Conservation (phyloP, 2,113 vertebrate genomes). For the Potamarius usumacintae region DNA sequence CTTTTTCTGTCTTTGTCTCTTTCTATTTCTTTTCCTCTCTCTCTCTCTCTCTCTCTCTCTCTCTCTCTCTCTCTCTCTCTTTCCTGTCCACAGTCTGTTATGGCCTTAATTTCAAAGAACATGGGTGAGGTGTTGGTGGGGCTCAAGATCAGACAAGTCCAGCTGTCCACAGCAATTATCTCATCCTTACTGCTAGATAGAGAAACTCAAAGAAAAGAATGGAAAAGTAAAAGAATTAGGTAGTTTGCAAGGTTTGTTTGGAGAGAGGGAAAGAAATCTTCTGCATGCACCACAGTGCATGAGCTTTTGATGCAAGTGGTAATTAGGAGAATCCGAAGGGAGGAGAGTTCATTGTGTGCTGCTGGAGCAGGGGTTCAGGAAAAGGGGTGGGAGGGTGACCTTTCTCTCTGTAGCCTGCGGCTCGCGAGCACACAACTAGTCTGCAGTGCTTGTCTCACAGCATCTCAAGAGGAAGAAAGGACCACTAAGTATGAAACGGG, state of each 20-base stretch:
- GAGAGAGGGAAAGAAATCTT: conserved; percentile 63
- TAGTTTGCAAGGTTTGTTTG: conserved; percentile 47
- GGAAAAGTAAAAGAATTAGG: conserved; percentile 51
- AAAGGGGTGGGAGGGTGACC: conserved; percentile 65
- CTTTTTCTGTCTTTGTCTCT: too few species aligned
- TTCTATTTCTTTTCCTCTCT: too few species aligned
- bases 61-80: conserved; percentile 60
- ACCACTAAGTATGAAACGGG: conserved; percentile 65
- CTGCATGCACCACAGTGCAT: conserved; percentile 67
- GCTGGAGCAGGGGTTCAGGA: conserved; percentile 48
- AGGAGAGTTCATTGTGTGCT: conserved; percentile 74
- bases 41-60: conserved; percentile 2
- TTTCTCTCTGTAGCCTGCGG: conserved; percentile 67
- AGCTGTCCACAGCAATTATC: conserved; percentile 98
- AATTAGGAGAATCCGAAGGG: conserved; percentile 83
- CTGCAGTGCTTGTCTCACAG: conserved; percentile 69
- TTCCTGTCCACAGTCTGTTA: conserved; percentile 51
- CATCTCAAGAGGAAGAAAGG: conserved; percentile 65
- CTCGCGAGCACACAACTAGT: conserved; percentile 63
- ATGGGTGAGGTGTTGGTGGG: conserved; percentile 82
- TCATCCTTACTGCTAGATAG: conserved; percentile 78
- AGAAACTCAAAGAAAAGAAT: conserved; percentile 59
- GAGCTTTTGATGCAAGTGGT: conserved; percentile 78
- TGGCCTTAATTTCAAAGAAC: conserved; percentile 78
- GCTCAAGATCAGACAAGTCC: conserved; percentile 87